Evolutionary conservation across 2,797 vertebrate genomes (phyloP).

Genomic region (Melanotaenia boesemani): DNA sequence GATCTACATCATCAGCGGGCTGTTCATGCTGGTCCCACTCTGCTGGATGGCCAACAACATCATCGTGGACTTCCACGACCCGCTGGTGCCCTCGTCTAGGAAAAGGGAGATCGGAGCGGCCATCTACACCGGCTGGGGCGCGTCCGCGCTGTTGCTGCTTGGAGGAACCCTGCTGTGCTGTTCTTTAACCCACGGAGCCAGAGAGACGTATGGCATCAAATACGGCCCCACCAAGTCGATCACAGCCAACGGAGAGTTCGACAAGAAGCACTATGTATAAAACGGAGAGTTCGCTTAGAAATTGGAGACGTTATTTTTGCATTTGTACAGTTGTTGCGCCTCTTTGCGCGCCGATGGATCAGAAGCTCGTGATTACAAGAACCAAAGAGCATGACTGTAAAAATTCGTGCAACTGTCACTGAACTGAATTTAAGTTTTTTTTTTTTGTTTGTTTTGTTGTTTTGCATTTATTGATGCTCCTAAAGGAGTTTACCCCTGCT

Average conservation of each 20-base stretch:
- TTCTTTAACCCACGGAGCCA: conserved; percentile 79
- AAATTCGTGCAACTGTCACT: neutral
- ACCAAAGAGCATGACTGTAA: neutral
- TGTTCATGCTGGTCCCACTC: conserved; percentile 90
- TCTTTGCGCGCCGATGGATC: neutral
- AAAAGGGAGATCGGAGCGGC: conserved; percentile 94
- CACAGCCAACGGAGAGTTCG: conserved; percentile 84
- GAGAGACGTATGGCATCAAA: conserved; percentile 84
- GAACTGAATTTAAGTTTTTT: neutral
- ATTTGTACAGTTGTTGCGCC: neutral
- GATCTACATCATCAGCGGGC: conserved; percentile 86
- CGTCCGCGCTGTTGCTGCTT: conserved; percentile 88
- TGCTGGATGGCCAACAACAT: conserved; percentile 95
- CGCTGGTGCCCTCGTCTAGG: conserved; percentile 78
- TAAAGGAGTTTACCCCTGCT: neutral
- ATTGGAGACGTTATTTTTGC: neutral
- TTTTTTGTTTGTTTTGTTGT: too few relatives aligned
- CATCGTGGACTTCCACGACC: conserved; percentile 91
- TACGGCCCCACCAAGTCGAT: conserved; percentile 86
- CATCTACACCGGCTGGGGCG: conserved; percentile 94
- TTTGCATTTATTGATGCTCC: neutral
- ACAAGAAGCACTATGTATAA: conserved; percentile 94
- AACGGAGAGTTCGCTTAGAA: neutral
- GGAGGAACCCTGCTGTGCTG: conserved; percentile 90
- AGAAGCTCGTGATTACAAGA: too few relatives aligned